phyloP scores from a whole-genome alignment of 2,888 invertebrate genomes.

The Acanthacorydalis orientalis region DNA sequence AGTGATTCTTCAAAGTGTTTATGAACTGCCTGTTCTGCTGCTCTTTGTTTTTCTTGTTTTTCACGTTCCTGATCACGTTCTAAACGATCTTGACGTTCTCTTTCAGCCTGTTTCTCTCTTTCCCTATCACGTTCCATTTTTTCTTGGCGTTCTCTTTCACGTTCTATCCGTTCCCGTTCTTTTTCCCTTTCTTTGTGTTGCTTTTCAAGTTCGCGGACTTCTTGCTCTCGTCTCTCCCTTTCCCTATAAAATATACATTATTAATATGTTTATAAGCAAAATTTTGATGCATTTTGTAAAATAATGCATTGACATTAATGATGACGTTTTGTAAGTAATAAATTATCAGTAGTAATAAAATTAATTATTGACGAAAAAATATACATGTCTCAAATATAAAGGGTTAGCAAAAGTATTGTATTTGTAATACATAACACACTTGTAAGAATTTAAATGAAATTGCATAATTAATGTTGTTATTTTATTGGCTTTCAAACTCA shows the following conservation, averaged over 20 bases:
- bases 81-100: conserved; percentile 31
- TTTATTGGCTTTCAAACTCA: no score
- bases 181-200: conserved; percentile 34
- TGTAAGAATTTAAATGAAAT: no score
- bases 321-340: no score
- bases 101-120: conserved; percentile 29
- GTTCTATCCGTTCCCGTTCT: conserved; percentile 29
- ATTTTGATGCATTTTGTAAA: no score
- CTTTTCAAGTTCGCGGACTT: conserved; percentile 43
- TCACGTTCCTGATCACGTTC: conserved; percentile 27
- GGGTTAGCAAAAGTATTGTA: no score
- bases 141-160: conserved; percentile 34
- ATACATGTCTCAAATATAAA: no score
- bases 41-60: conserved; percentile 42
- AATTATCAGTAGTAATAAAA: no score
- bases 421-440: no score
- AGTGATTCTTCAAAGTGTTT: conserved; percentile 84
- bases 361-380: no score
- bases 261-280: neutral
- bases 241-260: conserved; percentile 7
- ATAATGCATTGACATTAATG: neutral
- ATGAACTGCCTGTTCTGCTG: conserved; percentile 53
- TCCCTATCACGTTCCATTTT: conserved; percentile 29
- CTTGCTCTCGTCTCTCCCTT: conserved; percentile 51
- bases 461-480: no score